phyloP scores from a whole-genome alignment of 2,797 vertebrate genomes.

The Xenops minutus region DNA sequence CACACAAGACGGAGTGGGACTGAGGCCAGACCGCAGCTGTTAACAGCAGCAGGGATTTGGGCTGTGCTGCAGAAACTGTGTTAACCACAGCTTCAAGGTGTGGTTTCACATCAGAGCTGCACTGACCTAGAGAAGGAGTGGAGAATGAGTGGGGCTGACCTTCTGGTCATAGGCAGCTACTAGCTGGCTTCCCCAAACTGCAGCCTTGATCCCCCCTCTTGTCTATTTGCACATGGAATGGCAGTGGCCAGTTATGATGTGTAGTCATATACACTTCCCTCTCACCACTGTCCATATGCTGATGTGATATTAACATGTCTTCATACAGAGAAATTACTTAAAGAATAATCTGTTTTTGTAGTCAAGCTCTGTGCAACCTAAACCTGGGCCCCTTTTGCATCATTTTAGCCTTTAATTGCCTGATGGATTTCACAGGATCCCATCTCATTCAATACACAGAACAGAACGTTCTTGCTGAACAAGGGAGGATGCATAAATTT shows the following conservation, averaged over 20 bases:
- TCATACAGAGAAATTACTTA: neutral
- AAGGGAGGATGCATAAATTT: neutral
- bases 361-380: neutral
- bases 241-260: neutral
- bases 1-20: neutral
- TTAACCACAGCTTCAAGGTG: neutral
- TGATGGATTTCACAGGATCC: conserved; percentile 43
- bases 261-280: neutral
- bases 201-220: neutral
- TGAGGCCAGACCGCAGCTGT: neutral
- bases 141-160: neutral
- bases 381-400: neutral
- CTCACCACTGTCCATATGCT: neutral
- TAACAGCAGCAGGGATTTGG: neutral
- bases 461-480: neutral
- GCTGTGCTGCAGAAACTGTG: neutral
- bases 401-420: conserved; percentile 11
- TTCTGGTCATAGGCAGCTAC: neutral
- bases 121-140: neutral
- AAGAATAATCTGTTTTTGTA: neutral
- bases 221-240: neutral
- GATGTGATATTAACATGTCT: neutral
- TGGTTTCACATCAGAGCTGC: neutral
- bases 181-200: neutral
- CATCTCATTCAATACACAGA: neutral